Base-by-base conservation (phyloP, 2,113 vertebrate species). In the Ornithorhynchus anatinus region DNA sequence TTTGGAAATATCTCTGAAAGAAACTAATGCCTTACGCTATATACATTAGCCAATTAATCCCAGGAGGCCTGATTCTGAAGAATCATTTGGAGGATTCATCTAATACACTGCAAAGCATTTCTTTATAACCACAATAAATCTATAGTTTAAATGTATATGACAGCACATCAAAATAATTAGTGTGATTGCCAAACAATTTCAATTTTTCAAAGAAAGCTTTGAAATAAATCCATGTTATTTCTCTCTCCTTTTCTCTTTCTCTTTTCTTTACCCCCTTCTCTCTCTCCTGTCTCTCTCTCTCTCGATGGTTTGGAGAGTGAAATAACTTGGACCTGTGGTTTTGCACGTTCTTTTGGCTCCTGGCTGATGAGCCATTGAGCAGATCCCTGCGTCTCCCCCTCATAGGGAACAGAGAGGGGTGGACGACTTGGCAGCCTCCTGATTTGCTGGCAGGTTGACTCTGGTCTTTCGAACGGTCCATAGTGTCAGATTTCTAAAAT, bases 361-460 rank as follows among this genome's bases (percentile, higher is more conserved):
- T 43, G 70, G 86, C 76, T 68, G 32, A 60, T 29, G 23, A 27
- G 80, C 72, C 79, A 75, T 82, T 77, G 70, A 66, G 82, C 72
- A 68, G 58, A 0, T 57, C 10, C 4, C 59, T 69, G 88, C 80
- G 71, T 75, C 77, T 70, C 31, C 52, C 27, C 80, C 67, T 57
- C 66, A 7, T 27, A 44, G 45, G 69, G 78, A 71, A 88, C 85
- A 81, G 75, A 79, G 78, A 78, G 86, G 88, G 84, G 78, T n/a
- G 72, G 91, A 50, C 31, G 47, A 32, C 73, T 84, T 89, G 88
- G 88, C 88, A 82, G 64, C 32, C 0, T 65, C 71, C 86, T 88
- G 78, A 89, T 89, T 89, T 84, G 88, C 62, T 89, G 88, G 88
- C 82, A 62, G 36, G 62, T 72, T 73, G 35, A 48, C 62, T 77